Conservation (phyloP, 2,797 vertebrate species). For the Moxostoma hubbsi region DNA sequence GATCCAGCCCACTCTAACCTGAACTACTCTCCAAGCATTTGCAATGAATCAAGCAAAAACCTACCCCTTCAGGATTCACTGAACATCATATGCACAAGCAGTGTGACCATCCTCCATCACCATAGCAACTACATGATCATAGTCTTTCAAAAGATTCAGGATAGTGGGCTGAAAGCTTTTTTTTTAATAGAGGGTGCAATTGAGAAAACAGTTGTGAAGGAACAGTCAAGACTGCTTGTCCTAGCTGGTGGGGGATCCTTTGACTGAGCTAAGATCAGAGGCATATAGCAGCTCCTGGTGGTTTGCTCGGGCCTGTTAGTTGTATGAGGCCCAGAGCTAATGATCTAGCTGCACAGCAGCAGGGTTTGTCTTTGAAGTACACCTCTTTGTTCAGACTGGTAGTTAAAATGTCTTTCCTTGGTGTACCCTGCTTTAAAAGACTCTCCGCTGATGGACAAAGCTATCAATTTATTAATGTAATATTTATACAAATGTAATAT, state of each 20-base stretch:
- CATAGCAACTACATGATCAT: slow-evolving; percentile 50
- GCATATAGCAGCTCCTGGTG: slow-evolving; percentile 16
- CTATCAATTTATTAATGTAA: not conserved
- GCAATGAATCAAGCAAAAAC: slow-evolving; percentile 31
- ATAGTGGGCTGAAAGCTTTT: slow-evolving; percentile 20
- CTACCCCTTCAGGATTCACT: slow-evolving; percentile 16
- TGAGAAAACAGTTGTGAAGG: slow-evolving; percentile 16
- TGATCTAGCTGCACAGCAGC: slow-evolving; percentile 35
- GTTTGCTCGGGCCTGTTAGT: slow-evolving; percentile 25
- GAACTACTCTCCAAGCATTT: not conserved
- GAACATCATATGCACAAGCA: slow-evolving; percentile 29
- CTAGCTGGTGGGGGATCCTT: slow-evolving; percentile 10
- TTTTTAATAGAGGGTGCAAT: slow-evolving; percentile 7
- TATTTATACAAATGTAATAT: not conserved
- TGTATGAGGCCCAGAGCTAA: slow-evolving; percentile 44
- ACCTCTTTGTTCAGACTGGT: not conserved
- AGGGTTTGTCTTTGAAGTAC: slow-evolving; percentile 14
- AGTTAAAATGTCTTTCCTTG: slow-evolving; percentile 3
- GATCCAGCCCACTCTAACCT: slow-evolving; percentile 32
- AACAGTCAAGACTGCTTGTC: not conserved
- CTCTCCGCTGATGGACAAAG: not conserved
- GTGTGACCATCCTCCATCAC: slow-evolving; percentile 44
- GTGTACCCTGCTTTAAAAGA: not conserved
- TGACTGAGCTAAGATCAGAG: slow-evolving; percentile 39
- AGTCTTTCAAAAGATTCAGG: slow-evolving; percentile 16